Percentiles rank a stretch among this genome's conserved stretches.
Conservation (phyloP, 1,140 invertebrate species). For the Antheraea pernyi region DNA sequence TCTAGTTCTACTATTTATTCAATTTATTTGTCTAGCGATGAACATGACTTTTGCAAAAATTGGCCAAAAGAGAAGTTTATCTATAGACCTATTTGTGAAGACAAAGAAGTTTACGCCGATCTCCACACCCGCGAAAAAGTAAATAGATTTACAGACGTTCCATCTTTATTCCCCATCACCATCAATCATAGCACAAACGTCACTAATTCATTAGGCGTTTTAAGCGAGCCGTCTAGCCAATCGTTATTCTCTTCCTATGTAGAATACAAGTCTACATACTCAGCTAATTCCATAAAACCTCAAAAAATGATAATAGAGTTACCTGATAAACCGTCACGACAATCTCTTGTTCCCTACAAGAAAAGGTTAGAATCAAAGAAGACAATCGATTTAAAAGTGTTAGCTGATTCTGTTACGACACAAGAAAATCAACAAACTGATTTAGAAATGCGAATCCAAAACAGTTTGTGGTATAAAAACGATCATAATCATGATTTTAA, state of each 20-base stretch:
- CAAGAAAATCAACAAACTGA: neutral
- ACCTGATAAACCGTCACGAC: neutral
- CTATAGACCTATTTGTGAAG: conserved; percentile 19
- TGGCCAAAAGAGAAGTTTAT: neutral
- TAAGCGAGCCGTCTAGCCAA: conserved; percentile 39
- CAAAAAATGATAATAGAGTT: conserved; percentile 28
- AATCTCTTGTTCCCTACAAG: conserved; percentile 6
- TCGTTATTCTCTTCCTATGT: conserved; percentile 34
- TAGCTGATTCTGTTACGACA: neutral
- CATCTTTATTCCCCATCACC: conserved; percentile 36
- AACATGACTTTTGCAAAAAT: neutral
- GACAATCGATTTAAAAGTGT: neutral
- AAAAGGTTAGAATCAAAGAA: no score
- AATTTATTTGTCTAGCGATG: conserved; percentile 32
- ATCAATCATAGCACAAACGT: conserved; percentile 36
- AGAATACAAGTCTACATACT: conserved; percentile 29
- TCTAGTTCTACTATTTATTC: conserved; percentile 38
- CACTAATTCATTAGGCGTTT: conserved; percentile 33
- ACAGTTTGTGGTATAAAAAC: neutral
- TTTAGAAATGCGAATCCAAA: no score
- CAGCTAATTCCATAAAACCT: conserved; percentile 13
- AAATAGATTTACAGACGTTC: conserved; percentile 44
- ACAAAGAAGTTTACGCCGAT: conserved; percentile 51
- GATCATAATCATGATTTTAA: conserved; percentile 30
- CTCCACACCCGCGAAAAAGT: conserved; percentile 29